Percentiles rank a stretch among this genome's conserved stretches.
phyloP scores from a whole-genome alignment of 1,140 invertebrate genomes.

The Muscidifurax raptorellus region DNA sequence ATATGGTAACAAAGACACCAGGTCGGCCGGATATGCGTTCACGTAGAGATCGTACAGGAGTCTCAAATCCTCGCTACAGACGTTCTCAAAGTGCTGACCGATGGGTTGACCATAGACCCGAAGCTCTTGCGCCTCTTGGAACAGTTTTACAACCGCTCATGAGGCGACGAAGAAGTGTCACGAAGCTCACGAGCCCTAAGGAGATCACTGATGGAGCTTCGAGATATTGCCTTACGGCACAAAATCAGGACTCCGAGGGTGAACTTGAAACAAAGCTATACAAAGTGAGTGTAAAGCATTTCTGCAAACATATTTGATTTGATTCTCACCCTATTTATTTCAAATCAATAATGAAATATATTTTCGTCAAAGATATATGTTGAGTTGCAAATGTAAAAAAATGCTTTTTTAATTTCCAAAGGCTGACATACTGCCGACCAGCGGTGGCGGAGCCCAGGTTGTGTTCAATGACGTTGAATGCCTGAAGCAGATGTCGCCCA shows the following conservation, averaged over 20 bases:
- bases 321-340: not conserved
- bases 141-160: conserved; percentile 93
- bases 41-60: conserved; percentile 72
- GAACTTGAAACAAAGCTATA: conserved; percentile 94
- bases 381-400: not conserved
- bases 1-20: conserved; percentile 55
- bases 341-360: not conserved
- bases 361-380: not conserved
- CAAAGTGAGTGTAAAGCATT: conserved; percentile 79
- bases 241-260: conserved; percentile 92
- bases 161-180: conserved; percentile 88
- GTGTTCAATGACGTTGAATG: conserved; percentile 97
- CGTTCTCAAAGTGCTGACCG: conserved; percentile 87
- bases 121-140: conserved; percentile 82
- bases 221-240: conserved; percentile 94
- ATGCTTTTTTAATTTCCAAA: conserved; percentile 61
- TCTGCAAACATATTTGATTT: conserved; percentile 7
- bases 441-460: conserved; percentile 94
- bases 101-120: conserved; percentile 94
- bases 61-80: conserved; percentile 84
- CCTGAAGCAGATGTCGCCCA: conserved; percentile 89
- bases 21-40: conserved; percentile 61
- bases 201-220: conserved; percentile 78
- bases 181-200: conserved; percentile 82
- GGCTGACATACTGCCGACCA: conserved; percentile 94